Evolutionary conservation across 2,888 invertebrate genomes (phyloP), one percentile per base, ranked within the genome.

Genomic region (Drosophila birchii): DNA sequence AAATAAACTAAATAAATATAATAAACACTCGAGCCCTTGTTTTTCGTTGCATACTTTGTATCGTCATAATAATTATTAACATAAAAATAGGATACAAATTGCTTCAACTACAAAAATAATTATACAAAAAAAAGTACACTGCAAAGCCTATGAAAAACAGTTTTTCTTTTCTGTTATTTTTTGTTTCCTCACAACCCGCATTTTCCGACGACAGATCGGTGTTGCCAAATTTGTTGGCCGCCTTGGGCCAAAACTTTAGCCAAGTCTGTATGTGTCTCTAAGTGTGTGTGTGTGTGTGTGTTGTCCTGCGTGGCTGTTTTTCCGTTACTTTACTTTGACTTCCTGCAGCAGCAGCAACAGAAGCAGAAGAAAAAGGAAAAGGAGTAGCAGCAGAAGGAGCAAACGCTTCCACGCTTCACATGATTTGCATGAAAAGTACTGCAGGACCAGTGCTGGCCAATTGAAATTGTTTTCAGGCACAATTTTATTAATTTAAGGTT

Each of bases 311-410:
- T 75, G 77, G 75, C 76, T 76, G 76, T 72, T 71, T 80, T 86
- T 81, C 81, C 83, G 75, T 79, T 83, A 80, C 84, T 83, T 81
- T 76, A 67, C 76, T 80, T 76, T 78, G 84, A 83, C 86, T 83
- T 81, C 84, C 86, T 67, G 86, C 80, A 77, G 80, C 71, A 78
- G 66, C 56, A 79, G 67, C 49, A 68, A 78, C 36, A 43, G 38
- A 45, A 61, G 44, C 8, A 55, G 18, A 34, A 34, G 11, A 16
- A 39, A n/a, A 6, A 51, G 32, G 4, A 44, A 8, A n/a, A 49
- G 29, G 29, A 29, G 43, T 1, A 26, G 36, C 18, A 55, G 20
- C 12, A 44, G 39, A 36, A 41, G 49, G 18, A 60, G 26, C 47
- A 64, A 59, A 49, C 57, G 20, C 14, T 55, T 41, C 55, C 9